Evolutionary conservation across 2,888 invertebrate species (phyloP).

Genomic region (Disparrhopalites patrizii): DNA sequence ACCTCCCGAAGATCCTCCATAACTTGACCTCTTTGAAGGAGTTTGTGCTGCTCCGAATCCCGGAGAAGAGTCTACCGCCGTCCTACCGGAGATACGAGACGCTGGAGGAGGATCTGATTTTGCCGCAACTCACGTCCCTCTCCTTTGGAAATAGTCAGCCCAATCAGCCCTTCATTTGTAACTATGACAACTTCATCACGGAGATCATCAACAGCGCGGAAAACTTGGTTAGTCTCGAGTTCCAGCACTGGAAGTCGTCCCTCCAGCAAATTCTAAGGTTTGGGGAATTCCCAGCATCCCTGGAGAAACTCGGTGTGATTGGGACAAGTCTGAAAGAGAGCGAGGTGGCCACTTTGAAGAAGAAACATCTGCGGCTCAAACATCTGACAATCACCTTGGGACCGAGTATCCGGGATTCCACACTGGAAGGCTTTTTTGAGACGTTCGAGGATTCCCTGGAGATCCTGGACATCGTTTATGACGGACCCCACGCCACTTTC

Average conservation of each 20-base stretch:
- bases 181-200: conserved; percentile 18
- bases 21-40: background rate
- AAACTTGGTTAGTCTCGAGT: background rate
- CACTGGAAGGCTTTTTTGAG: background rate
- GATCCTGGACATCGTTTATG: conserved; percentile 7
- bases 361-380: background rate
- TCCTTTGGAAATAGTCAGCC: conserved; percentile 8
- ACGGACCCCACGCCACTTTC: background rate
- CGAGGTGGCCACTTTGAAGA: conserved; percentile 6
- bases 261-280: conserved; percentile 11
- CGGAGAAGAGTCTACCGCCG: conserved; percentile 10
- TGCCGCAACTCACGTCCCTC: background rate
- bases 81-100: conserved; percentile 6
- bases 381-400: background rate
- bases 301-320: background rate
- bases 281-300: background rate
- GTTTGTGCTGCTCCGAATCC: conserved; percentile 9
- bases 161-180: conserved; percentile 8
- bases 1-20: conserved; percentile 4
- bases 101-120: conserved; percentile 2
- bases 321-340: conserved; percentile 10
- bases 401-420: background rate
- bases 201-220: conserved; percentile 11
- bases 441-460: conserved; percentile 7
- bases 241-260: conserved; percentile 21